Evolutionary conservation across 2,888 invertebrate genomes (phyloP).

Genomic region (Microplitis manilae): DNA sequence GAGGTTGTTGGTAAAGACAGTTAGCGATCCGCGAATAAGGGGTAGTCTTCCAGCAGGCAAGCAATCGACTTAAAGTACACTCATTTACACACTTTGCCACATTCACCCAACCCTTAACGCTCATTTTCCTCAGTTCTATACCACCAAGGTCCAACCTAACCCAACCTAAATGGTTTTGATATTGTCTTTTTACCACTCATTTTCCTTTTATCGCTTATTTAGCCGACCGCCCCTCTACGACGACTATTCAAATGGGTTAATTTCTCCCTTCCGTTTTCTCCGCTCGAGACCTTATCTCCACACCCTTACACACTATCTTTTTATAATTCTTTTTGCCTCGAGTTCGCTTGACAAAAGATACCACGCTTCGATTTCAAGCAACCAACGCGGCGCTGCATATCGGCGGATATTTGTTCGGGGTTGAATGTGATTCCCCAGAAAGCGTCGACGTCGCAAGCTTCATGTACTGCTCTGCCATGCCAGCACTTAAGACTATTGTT

Average conservation of each 20-base stretch:
- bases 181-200: constrained; percentile 72
- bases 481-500: constrained; percentile 74
- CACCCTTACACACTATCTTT: not conserved
- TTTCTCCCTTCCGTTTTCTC: constrained; percentile 50
- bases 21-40: constrained; percentile 60
- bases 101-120: constrained; percentile 49
- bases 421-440: constrained; percentile 19
- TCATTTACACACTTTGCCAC: constrained; percentile 69
- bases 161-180: constrained; percentile 68
- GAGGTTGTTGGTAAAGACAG: constrained; percentile 40
- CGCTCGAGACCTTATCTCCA: constrained; percentile 3
- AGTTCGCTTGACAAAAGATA: constrained; percentile 19
- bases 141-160: constrained; percentile 20
- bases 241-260: constrained; percentile 59
- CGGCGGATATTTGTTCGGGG: constrained; percentile 23
- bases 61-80: constrained; percentile 69
- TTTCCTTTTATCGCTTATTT: constrained; percentile 72
- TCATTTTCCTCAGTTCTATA: constrained; percentile 43
- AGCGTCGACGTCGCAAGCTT: constrained; percentile 45
- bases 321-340: constrained; percentile 29
- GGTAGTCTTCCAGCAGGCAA: constrained; percentile 66
- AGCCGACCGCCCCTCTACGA: constrained; percentile 53
- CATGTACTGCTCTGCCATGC: constrained; percentile 61
- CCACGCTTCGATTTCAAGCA: constrained; percentile 24
- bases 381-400: constrained; percentile 21